A percentile compares a stretch with the other conserved stretches of the same genome.
Evolutionary conservation across 2,113 vertebrate species (phyloP).

Genomic region (Camarhynchus parvulus): DNA sequence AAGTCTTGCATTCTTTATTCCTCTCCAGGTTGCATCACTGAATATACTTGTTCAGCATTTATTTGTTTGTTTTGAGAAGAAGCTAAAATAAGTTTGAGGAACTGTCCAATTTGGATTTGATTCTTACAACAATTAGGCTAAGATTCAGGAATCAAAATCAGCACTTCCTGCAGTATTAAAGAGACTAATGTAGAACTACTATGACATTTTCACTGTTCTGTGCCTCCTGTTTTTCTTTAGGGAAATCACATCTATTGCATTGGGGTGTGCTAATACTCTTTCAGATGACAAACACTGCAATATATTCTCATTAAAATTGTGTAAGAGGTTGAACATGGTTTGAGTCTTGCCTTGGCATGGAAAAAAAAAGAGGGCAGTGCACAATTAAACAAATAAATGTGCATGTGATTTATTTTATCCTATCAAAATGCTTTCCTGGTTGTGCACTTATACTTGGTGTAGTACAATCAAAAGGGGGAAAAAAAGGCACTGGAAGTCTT

Average conservation of each 20-base stretch:
- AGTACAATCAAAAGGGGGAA: not conserved
- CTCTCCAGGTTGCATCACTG: not conserved
- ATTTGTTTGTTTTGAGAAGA: slow-evolving; percentile 20
- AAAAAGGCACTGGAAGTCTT: slow-evolving; percentile 33
- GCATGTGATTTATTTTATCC: not conserved
- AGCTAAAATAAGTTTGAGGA: slow-evolving; percentile 29
- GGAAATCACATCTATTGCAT: slow-evolving; percentile 31
- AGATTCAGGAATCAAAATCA: slow-evolving; percentile 39
- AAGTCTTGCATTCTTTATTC: slow-evolving; percentile 4
- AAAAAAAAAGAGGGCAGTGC: not conserved
- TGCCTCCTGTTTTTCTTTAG: slow-evolving; percentile 20
- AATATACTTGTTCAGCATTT: slow-evolving; percentile 4
- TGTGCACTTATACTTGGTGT: slow-evolving; percentile 3
- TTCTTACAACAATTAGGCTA: slow-evolving; percentile 24
- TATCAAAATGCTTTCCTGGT: slow-evolving; percentile 20
- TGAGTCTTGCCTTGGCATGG: not conserved
- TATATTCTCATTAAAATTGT: slow-evolving; percentile 58
- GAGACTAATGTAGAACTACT: slow-evolving; percentile 18
- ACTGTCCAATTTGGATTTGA: not conserved
- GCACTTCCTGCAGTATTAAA: slow-evolving; percentile 28
- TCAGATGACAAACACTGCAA: slow-evolving; percentile 41
- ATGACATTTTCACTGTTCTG: slow-evolving; percentile 13
- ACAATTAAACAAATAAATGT: slow-evolving; percentile 32
- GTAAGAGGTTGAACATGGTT: not conserved
- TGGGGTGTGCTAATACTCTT: not conserved